Percentiles rank a stretch among this genome's conserved stretches.
phyloP scores from a whole-genome alignment of 2,888 invertebrate genomes.

The Philaethria dido region DNA sequence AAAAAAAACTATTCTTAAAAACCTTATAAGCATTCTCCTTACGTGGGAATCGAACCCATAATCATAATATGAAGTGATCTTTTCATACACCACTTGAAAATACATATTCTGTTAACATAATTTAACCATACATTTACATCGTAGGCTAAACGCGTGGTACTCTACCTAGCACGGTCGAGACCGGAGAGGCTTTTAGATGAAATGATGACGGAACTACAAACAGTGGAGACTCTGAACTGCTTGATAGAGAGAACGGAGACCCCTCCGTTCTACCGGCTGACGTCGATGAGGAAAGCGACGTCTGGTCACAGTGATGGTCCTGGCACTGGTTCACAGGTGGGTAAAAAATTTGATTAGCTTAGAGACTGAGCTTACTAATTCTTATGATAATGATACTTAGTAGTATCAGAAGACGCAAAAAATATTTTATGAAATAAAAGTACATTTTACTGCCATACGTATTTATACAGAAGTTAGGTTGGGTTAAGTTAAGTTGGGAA shows the following conservation, averaged over 20 bases:
- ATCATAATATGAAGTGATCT: not conserved
- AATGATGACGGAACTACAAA: slow-evolving; percentile 98
- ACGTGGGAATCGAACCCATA: no score
- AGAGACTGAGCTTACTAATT: no score
- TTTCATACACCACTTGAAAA: not conserved
- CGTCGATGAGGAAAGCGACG: slow-evolving; percentile 95
- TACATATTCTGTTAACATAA: not conserved
- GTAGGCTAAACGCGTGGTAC: slow-evolving; percentile 96
- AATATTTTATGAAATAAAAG: no score
- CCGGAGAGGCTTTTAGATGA: slow-evolving; percentile 97
- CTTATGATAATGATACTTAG: no score
- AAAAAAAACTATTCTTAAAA: no score
- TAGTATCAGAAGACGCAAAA: no score
- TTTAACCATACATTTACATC: slow-evolving; percentile 28
- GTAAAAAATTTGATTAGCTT: not conserved
- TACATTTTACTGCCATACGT: no score
- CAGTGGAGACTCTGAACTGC: slow-evolving; percentile 97
- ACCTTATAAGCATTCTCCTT: no score
- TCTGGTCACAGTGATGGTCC: slow-evolving; percentile 84
- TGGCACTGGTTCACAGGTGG: slow-evolving; percentile 72
- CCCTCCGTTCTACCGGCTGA: slow-evolving; percentile 98
- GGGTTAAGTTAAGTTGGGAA: no score
- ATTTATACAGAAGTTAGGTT: no score
- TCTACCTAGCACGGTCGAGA: slow-evolving; percentile 95
- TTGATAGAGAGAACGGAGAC: slow-evolving; percentile 98